Conservation (phyloP, 2,888 invertebrate species). For the Campaea margaritaria region DNA sequence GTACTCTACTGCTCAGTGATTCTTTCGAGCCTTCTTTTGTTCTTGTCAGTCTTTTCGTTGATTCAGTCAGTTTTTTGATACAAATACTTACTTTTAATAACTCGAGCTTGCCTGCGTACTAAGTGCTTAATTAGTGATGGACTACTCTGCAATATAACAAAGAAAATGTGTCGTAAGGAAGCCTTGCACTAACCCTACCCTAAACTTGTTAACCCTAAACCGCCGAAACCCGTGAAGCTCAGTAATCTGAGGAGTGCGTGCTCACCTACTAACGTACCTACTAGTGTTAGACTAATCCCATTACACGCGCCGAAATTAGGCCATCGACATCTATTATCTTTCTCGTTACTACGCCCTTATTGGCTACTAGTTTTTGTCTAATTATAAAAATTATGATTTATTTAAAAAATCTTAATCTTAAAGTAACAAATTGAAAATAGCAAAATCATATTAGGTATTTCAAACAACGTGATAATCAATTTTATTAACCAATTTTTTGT, state of each 20-base stretch:
- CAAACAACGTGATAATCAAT: too few species aligned
- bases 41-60: too few species aligned
- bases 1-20: too few species aligned
- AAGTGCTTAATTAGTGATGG: too few species aligned
- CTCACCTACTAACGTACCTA: slow-evolving; percentile 32
- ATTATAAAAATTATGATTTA: not conserved
- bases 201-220: slow-evolving; percentile 82
- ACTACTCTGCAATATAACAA: not conserved
- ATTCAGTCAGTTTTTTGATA: too few species aligned
- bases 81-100: too few species aligned
- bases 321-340: slow-evolving; percentile 42
- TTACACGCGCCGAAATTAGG: slow-evolving; percentile 69
- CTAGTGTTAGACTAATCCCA: slow-evolving; percentile 68
- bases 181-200: slow-evolving; percentile 40
- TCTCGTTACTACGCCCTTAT: slow-evolving; percentile 18
- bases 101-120: too few species aligned
- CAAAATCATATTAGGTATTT: too few species aligned
- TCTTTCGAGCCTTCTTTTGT: too few species aligned
- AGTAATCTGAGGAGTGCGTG: slow-evolving; percentile 71
- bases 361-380: not conserved
- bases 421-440: too few species aligned
- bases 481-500: too few species aligned
- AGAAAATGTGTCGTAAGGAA: slow-evolving; percentile 31
- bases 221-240: slow-evolving; percentile 77
- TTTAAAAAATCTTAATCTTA: too few species aligned